Conservation (phyloP, 2,888 invertebrate genomes). For the Drosophila atroscutellata region DNA sequence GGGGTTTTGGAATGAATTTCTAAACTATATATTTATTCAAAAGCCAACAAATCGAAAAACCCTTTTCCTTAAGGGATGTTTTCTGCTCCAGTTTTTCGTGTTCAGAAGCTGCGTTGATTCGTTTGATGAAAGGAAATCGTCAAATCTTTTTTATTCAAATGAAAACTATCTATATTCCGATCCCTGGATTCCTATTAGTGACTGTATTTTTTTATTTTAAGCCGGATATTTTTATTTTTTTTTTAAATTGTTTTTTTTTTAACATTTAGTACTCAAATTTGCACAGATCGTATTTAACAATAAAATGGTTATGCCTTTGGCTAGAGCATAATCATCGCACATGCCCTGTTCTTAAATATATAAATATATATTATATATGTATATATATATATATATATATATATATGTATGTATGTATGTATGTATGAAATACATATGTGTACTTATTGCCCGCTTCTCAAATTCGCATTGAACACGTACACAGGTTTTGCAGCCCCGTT, state of each 20-base stretch:
- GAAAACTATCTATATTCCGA: not conserved
- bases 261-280: not conserved
- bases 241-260: not conserved
- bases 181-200: not conserved
- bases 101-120: too few species aligned
- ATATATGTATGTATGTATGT: not conserved
- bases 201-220: not conserved
- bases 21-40: not conserved
- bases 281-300: slow-evolving; percentile 1
- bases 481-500: slow-evolving; percentile 5
- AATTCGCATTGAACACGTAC: slow-evolving; percentile 48
- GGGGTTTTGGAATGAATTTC: not conserved
- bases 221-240: not conserved
- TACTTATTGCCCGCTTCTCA: slow-evolving; percentile 26
- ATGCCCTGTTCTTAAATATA: not conserved
- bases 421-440: slow-evolving; percentile 2
- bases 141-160: not conserved
- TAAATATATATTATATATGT: not conserved
- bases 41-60: not conserved
- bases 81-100: too few species aligned
- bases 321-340: slow-evolving; percentile 16
- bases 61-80: not conserved
- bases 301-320: not conserved
- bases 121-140: not conserved
- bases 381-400: not conserved